phyloP scores from a whole-genome alignment of 2,797 vertebrate species.

The Pipistrellus pipistrellus region DNA sequence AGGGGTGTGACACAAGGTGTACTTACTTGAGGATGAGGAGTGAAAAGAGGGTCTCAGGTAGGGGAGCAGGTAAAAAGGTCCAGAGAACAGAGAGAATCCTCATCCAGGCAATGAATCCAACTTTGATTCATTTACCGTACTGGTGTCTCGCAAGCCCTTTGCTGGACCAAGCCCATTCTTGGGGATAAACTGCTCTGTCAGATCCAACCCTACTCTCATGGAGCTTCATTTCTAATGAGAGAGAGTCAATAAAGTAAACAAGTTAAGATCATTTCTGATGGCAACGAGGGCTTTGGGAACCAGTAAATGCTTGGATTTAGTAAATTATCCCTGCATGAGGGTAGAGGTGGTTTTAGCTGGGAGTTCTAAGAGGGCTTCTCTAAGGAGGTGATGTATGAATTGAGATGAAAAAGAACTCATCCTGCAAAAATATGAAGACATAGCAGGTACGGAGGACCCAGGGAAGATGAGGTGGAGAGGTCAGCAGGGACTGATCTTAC shows the following conservation, averaged over 20 bases:
- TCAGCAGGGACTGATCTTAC: neutral
- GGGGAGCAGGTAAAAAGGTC: neutral
- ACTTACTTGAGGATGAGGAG: neutral
- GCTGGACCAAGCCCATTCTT: neutral
- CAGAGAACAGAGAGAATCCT: neutral
- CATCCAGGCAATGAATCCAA: neutral
- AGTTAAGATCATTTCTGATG: neutral
- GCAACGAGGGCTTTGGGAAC: neutral
- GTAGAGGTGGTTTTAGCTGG: constrained; percentile 5
- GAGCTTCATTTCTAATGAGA: neutral
- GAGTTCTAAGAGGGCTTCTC: neutral
- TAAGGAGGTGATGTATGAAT: constrained; percentile 1
- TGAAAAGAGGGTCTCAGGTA: neutral
- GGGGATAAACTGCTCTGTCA: neutral
- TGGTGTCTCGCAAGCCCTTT: neutral
- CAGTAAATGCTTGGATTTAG: neutral
- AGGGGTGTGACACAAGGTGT: neutral
- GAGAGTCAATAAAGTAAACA: neutral
- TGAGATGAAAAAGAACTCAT: neutral
- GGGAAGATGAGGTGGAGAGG: neutral
- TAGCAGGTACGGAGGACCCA: neutral
- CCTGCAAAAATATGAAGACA: neutral
- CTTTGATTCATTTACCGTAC: neutral
- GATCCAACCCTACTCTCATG: neutral
- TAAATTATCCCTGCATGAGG: neutral